Evolutionary conservation across 2,113 vertebrate species (phyloP).

Genomic region (Syngnathus scovelli): DNA sequence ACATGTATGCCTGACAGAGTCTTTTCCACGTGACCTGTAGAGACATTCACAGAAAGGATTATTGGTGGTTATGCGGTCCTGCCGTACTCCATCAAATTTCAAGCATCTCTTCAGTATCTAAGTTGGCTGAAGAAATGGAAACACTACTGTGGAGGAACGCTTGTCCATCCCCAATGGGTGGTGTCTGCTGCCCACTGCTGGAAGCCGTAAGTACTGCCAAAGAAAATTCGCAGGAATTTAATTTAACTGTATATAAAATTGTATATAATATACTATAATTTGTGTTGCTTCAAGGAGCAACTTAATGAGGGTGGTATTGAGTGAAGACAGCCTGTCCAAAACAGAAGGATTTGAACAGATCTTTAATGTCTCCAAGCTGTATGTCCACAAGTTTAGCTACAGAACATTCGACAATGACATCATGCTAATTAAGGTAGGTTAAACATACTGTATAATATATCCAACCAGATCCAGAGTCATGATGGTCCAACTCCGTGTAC

Average conservation of each 20-base stretch:
- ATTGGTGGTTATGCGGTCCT: conserved; percentile 67
- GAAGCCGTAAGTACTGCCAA: conserved; percentile 66
- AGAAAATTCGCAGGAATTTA: background rate
- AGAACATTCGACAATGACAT: conserved; percentile 65
- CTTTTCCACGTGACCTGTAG: conserved; percentile 14
- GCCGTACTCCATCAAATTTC: conserved; percentile 63
- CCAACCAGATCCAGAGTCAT: background rate
- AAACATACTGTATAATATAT: background rate
- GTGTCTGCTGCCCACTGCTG: conserved; percentile 75
- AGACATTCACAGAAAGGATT: conserved; percentile 43
- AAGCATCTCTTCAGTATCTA: conserved; percentile 56
- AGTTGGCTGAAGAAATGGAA: background rate
- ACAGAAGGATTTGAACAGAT: conserved; percentile 63
- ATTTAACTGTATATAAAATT: background rate
- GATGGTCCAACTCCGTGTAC: background rate
- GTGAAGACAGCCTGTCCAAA: conserved; percentile 55
- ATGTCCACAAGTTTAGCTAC: conserved; percentile 37
- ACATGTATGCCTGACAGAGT: background rate
- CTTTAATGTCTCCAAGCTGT: conserved; percentile 50
- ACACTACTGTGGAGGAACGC: conserved; percentile 68
- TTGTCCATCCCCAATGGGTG: conserved; percentile 64
- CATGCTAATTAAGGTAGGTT: conserved; percentile 66
- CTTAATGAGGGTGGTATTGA: conserved; percentile 56
- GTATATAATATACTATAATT: no score
- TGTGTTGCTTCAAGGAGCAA: conserved; percentile 34